Base-by-base conservation (phyloP, 2,888 invertebrate species). In the Eustalomyia histrio region DNA sequence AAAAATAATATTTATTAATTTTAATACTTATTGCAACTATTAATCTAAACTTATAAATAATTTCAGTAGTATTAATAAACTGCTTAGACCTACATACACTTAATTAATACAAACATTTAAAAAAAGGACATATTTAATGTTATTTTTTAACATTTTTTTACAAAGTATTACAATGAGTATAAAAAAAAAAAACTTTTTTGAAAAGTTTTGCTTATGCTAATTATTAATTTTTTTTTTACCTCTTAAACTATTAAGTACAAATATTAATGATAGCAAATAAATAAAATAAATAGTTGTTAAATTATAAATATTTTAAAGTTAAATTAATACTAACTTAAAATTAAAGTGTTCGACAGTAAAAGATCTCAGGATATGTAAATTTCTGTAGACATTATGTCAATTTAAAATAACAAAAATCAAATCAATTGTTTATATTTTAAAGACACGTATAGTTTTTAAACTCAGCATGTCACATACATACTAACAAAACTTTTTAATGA, bases 271-370 rank as follows among this genome's bases (percentile, higher is more conserved):
- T 47, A 47, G 53, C 16, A 10, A 79, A 79, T 76, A 81, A 81
- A 81, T 74, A 71, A 81, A 81, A 78, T 78, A 78, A 81, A 81
- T 78, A 78, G 67, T 29, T 67, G 16, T 61, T 76, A 58, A 74
- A 68, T 68, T 67, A 68, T 24, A 73, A 52, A 79, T 79, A 80
- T 79, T 83, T 67, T 72, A 78, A 80, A 29, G 18, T 78, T 83
- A 82, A 83, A 58, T 79, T 63, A 71, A 64, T 55, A 67, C 50
- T 83, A 72, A 75, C 2, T 12, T 39, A 39, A 39, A 47, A 47
- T 16, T 9, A 53, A n/a, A 17, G 52, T 21, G 52, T 57, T 33
- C 9, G 24, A 57, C 29, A 16, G 4, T 29, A 29, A 29, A 29
- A 29, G 7, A 7, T 29, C 29, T 29, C 6, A 1, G 29, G 1